A percentile compares a stretch with the other conserved stretches of the same genome.
These are phyloP conservation scores for Ophioninae sp. DNA, from an alignment of 2,888 invertebrate species.

Conservation along the genomic window DNA sequence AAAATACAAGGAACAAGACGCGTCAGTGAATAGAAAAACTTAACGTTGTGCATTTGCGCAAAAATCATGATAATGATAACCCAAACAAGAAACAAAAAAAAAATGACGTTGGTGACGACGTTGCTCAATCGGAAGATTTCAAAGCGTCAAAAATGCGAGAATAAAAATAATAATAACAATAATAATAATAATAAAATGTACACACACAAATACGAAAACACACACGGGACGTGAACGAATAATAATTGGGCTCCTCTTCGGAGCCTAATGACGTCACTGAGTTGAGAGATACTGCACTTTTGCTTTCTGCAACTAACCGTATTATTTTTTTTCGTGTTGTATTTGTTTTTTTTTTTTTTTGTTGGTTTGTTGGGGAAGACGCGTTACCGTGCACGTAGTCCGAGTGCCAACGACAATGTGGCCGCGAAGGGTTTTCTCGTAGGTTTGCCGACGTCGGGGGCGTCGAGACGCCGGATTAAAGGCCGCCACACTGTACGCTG, in stretches of 20 bases:
- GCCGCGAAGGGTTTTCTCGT: conserved; percentile 59
- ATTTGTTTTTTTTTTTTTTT: not conserved
- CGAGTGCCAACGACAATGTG: conserved; percentile 59
- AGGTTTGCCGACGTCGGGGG: conserved; percentile 69
- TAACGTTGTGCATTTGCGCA: no score
- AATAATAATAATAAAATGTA: not conserved
- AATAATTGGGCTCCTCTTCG: no score
- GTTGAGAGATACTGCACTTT: not conserved
- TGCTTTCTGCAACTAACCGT: not conserved
- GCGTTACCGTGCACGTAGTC: conserved; percentile 35
- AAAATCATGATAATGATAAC: no score
- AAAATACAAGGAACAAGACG: no score
- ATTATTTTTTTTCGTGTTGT: not conserved
- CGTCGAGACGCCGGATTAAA: conserved; percentile 77
- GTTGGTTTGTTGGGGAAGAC: conserved; percentile 13
- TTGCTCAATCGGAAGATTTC: no score
- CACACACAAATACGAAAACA: not conserved
- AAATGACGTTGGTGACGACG: no score
- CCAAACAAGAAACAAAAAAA: no score
- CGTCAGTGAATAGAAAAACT: no score
- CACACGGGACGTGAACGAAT: not conserved
- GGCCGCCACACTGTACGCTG: conserved; percentile 68
- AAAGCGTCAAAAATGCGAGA: no score
- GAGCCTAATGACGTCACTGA: not conserved
- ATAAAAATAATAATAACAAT: no score